Evolutionary conservation across 1,140 invertebrate species (phyloP), one percentile per base, ranked within the genome.

Genomic region (Geopemphigus sp.): DNA sequence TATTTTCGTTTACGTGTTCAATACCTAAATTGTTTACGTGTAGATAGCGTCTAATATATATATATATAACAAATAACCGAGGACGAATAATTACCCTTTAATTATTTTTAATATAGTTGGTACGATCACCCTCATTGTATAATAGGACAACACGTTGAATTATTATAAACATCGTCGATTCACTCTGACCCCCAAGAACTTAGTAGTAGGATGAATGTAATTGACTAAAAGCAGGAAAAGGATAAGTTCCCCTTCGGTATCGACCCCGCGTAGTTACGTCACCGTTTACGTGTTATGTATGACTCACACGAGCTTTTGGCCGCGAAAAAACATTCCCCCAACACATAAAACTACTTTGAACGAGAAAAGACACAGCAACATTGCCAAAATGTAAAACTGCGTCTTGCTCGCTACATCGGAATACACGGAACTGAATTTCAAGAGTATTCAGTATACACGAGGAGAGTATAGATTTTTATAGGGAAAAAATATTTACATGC

Each of bases 291-390:
- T 19, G 24, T 29, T 26, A 61, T 78, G 74, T 26, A 61, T 78
- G 74, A 78, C 74, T 78, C 74, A 78, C 57, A 57, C 56, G 39
- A 78, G 74, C 56, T 63, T 72, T 78, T 78, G 17, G 57, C 45
- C 57, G 8, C 47, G 74, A 78, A 78, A 78, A 74, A 32, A 61
- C 47, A 57, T 63, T 78, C 61, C 56, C 74, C 73, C 74, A 8
- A 63, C 39, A 63, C 39, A 26, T 17, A 45, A 70, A 19, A 29
- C 17, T 29, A 72, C 24, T 29, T 29, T 11, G 11, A 54, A 53
- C 1, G 26, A 17, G 17, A n/a, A 72, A 72, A 72, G 17, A 54
- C 29, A 54, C 17, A 72, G 26, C 19, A 29, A 63, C 15, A 12
- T 32, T 63, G 29, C 15, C 14, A 63, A 63, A 63, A 19, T 15